These are phyloP conservation scores for Syrmaticus mikado DNA, from an alignment of 2,113 vertebrate species.

Conservation along the genomic window DNA sequence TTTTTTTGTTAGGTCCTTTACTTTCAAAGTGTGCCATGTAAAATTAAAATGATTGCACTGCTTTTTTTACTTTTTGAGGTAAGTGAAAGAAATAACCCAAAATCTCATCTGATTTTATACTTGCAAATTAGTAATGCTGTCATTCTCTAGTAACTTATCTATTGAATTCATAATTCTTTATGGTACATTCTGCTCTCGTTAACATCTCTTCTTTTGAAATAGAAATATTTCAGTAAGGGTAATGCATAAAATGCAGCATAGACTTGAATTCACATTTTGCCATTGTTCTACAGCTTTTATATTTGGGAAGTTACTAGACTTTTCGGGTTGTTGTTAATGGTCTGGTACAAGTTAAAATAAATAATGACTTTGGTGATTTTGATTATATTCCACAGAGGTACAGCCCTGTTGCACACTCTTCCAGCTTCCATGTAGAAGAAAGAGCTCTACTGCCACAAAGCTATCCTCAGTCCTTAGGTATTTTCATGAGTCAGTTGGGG, in stretches of 20 bases:
- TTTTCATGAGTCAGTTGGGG: neutral
- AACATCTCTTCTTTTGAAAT: neutral
- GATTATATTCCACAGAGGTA: neutral
- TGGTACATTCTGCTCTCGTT: neutral
- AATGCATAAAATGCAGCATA: neutral
- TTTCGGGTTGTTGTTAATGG: neutral
- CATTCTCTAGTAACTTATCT: neutral
- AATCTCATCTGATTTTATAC: neutral
- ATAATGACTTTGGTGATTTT: neutral
- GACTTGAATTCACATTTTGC: neutral
- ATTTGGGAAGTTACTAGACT: neutral
- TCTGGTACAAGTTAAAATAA: neutral
- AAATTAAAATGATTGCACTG: neutral
- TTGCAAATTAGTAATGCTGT: neutral
- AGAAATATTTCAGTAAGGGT: neutral
- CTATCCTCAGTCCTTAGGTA: neutral
- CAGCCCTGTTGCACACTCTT: neutral
- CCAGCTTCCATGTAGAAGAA: neutral
- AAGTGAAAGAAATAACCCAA: neutral
- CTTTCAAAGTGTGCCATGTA: neutral
- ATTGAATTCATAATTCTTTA: neutral
- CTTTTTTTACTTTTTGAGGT: neutral
- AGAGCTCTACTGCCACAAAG: neutral
- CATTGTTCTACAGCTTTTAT: neutral
- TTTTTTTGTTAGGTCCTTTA: neutral